Percentiles rank a stretch among this genome's conserved stretches.
Evolutionary conservation across 2,888 invertebrate species (phyloP).

Genomic region (Tiliacea aurago): DNA sequence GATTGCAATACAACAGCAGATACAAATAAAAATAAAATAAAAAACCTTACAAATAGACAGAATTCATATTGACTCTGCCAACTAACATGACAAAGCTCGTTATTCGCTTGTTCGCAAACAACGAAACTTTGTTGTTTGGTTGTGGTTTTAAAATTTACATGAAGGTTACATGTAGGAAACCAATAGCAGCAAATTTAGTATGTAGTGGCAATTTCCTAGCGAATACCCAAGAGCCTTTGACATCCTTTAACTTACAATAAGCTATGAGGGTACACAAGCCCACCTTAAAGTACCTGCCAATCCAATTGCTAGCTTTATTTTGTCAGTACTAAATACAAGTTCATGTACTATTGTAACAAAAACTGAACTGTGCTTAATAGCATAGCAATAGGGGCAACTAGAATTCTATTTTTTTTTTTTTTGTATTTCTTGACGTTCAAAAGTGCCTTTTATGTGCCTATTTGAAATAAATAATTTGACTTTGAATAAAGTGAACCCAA

Average conservation of each 20-base stretch:
- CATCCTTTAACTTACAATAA: background rate
- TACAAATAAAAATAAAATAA: background rate
- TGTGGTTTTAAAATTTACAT: slow-evolving; percentile 7
- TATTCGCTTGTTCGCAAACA: slow-evolving; percentile 17
- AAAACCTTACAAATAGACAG: background rate
- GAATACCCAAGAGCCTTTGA: background rate
- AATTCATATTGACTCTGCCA: slow-evolving; percentile 2
- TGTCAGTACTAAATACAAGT: too few species aligned
- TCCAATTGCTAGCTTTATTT: background rate
- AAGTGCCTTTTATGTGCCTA: too few species aligned
- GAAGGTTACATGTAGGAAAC: background rate
- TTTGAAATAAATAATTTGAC: too few species aligned
- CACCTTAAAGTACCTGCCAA: background rate
- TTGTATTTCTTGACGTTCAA: too few species aligned
- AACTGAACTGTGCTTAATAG: background rate
- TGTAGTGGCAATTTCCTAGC: background rate
- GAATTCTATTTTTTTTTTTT: too few species aligned
- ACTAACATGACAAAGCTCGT: slow-evolving; percentile 26
- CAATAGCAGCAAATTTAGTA: slow-evolving; percentile 1
- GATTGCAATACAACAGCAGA: background rate
- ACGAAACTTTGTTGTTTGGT: slow-evolving; percentile 24
- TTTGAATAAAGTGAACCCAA: background rate
- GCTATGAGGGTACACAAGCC: background rate
- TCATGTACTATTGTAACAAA: background rate
- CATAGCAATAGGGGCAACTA: too few species aligned